Conservation (phyloP, 2,888 invertebrate genomes). For the Oeneis ivallda region DNA sequence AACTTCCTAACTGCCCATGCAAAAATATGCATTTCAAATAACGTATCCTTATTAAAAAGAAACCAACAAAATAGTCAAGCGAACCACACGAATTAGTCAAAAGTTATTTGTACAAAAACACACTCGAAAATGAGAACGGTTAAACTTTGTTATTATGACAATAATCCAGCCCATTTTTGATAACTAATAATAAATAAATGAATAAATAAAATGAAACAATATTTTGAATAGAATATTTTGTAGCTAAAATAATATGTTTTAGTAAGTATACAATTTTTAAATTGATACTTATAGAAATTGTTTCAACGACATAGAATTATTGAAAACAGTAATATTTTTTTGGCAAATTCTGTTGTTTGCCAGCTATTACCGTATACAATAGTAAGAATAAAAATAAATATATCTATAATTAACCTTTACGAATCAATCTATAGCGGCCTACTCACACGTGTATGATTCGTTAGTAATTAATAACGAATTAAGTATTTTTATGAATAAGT, state of each 20-base stretch:
- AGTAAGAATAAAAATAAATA: too few relatives aligned
- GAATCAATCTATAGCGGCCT: too few relatives aligned
- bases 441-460: too few relatives aligned
- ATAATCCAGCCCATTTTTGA: conserved; percentile 34
- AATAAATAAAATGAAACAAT: neutral
- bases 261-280: too few relatives aligned
- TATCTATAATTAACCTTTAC: too few relatives aligned
- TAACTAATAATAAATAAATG: neutral
- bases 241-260: too few relatives aligned
- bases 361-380: too few relatives aligned
- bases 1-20: conserved; percentile 13
- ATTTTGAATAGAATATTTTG: neutral
- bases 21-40: conserved; percentile 8
- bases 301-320: neutral
- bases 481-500: too few relatives aligned
- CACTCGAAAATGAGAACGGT: conserved; percentile 31
- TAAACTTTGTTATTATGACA: conserved; percentile 35
- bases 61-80: neutral
- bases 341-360: too few relatives aligned
- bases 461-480: too few relatives aligned
- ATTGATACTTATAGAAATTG: too few relatives aligned
- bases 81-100: conserved; percentile 29
- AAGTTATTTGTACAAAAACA: conserved; percentile 29
- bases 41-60: neutral
- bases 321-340: too few relatives aligned